Evolutionary conservation across 1,140 invertebrate genomes (phyloP).

Genomic region (Eriocheir sinensis): DNA sequence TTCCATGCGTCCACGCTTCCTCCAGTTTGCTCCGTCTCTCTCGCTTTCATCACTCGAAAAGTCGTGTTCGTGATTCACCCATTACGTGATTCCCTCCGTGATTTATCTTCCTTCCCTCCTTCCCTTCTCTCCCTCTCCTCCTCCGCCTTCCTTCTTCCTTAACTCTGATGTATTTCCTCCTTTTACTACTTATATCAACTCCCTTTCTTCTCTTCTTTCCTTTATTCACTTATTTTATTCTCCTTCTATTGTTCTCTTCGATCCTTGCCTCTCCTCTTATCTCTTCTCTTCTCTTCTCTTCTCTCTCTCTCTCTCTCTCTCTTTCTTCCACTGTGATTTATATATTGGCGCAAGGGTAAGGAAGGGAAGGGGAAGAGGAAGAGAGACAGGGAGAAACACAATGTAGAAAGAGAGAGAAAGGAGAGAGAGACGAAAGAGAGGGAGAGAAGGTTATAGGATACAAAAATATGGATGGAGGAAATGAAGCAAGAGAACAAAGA

Average conservation of each 20-base stretch:
- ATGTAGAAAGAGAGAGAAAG: too few species aligned
- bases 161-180: neutral
- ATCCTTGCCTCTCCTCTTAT: too few species aligned
- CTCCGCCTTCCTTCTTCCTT: neutral
- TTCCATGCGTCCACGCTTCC: neutral
- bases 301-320: conserved; percentile 57
- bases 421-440: neutral
- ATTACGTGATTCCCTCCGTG: neutral
- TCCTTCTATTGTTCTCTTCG: neutral
- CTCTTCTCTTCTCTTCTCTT: neutral
- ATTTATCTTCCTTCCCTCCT: neutral
- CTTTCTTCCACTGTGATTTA: conserved; percentile 12
- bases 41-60: neutral
- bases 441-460: too few species aligned
- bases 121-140: neutral
- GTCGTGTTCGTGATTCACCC: neutral
- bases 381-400: neutral
- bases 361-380: too few species aligned
- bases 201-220: neutral
- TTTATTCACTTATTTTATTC: neutral
- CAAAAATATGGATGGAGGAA: too few species aligned
- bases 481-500: too few species aligned
- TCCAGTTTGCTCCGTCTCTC: neutral
- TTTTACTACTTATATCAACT: neutral
- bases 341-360: neutral